A percentile compares a stretch with the other conserved stretches of the same genome.
These are phyloP conservation scores for Leptocoma aspasia DNA, from an alignment of 2,113 vertebrate species.

Conservation along the genomic window DNA sequence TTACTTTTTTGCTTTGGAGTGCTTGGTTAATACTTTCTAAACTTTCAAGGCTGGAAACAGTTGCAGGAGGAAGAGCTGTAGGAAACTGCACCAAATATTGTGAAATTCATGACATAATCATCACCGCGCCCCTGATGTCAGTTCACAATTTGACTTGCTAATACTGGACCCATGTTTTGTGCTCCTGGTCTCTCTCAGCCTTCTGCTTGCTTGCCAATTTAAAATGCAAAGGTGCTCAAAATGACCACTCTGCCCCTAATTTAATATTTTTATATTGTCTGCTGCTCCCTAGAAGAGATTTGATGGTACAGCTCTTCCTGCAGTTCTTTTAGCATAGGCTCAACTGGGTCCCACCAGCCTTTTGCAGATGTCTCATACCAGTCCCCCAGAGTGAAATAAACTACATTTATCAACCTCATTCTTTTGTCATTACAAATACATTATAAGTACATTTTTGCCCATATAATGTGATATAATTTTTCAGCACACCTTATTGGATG, in stretches of 20 bases:
- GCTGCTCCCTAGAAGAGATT: background rate
- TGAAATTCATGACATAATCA: background rate
- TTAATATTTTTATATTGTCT: background rate
- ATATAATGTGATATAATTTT: background rate
- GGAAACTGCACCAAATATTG: background rate
- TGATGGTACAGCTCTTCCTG: background rate
- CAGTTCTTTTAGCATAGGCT: background rate
- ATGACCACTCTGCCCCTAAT: background rate
- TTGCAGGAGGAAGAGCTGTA: background rate
- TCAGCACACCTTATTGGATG: background rate
- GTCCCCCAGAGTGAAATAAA: background rate
- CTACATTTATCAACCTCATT: background rate
- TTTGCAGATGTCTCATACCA: background rate
- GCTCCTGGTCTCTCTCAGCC: background rate
- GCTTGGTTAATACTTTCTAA: background rate
- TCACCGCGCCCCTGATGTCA: fast-evolving
- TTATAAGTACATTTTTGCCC: background rate
- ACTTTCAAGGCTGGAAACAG: background rate
- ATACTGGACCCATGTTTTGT: background rate
- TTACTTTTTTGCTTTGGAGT: background rate
- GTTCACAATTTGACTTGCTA: background rate
- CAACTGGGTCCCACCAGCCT: background rate
- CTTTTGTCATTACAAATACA: background rate
- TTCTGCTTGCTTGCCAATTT: background rate
- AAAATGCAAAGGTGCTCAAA: background rate